These are phyloP conservation scores for Lophochroa leadbeateri DNA, from an alignment of 2,113 vertebrate species.

Conservation along the genomic window DNA sequence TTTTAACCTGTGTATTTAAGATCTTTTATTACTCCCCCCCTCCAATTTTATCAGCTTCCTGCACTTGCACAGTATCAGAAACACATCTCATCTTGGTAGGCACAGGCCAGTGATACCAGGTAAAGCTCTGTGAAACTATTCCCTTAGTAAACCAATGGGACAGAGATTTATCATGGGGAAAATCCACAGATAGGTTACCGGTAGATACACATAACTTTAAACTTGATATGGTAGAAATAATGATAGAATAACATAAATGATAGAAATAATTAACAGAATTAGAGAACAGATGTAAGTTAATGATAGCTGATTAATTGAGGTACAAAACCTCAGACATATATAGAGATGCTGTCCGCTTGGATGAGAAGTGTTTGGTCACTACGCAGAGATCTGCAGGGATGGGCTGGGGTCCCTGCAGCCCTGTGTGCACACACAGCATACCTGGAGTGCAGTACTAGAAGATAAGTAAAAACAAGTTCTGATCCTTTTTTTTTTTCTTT, in stretches of 20 bases:
- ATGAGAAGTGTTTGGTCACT: accelerated
- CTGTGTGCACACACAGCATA: not conserved
- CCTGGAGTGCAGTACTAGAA: not conserved
- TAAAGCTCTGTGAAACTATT: not conserved
- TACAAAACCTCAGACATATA: not conserved
- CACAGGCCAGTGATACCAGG: not conserved
- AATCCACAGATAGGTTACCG: not conserved
- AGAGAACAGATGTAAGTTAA: not conserved
- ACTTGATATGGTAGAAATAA: not conserved
- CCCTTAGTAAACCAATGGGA: not conserved
- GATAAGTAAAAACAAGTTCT: not conserved
- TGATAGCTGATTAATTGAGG: not conserved
- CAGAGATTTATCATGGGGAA: not conserved
- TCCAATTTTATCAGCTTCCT: not conserved
- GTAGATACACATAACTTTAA: accelerated
- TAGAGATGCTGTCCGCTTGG: not conserved
- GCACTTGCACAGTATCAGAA: not conserved
- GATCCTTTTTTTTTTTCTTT: not conserved
- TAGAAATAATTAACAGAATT: not conserved
- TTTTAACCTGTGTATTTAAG: not conserved
- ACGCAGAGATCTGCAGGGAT: not conserved
- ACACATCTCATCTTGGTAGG: not conserved
- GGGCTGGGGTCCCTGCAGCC: not conserved
- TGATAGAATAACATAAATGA: not conserved
- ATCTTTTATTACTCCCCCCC: not conserved